Evolutionary conservation across 2,113 vertebrate species (phyloP).

Genomic region (Arothron firmamentum): DNA sequence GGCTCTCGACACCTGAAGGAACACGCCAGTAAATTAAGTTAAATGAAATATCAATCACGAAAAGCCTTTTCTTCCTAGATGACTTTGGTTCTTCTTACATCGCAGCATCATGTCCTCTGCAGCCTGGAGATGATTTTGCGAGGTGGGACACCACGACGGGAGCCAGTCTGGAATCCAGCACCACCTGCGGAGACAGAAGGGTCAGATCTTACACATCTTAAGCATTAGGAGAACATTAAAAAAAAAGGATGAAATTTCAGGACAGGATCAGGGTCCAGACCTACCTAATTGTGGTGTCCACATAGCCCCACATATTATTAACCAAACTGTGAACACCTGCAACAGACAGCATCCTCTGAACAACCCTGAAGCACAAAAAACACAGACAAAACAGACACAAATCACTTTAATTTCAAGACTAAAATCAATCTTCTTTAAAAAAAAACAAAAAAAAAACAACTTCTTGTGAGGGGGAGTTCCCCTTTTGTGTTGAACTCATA

Average conservation of each 20-base stretch:
- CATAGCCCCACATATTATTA: constrained; percentile 54
- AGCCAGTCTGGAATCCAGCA: constrained; percentile 90
- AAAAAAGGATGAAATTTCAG: not conserved
- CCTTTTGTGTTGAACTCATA: too few relatives aligned
- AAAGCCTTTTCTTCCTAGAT: not conserved
- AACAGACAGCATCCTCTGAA: constrained; percentile 49
- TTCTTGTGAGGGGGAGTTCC: too few relatives aligned
- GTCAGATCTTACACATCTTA: not conserved
- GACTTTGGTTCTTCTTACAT: constrained; percentile 73
- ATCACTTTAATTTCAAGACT: too few relatives aligned
- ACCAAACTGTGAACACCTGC: constrained; percentile 49
- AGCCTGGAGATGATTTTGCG: constrained; percentile 82
- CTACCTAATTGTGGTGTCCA: constrained; percentile 68
- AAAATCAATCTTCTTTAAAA: too few relatives aligned
- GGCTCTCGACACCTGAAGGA: constrained; percentile 76
- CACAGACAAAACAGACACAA: not conserved
- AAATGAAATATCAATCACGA: not conserved
- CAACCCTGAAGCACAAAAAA: constrained; percentile 48
- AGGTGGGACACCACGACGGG: constrained; percentile 92
- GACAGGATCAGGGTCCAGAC: not conserved
- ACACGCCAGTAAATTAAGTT: not conserved
- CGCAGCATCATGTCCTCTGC: constrained; percentile 91
- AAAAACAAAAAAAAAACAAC: too few relatives aligned
- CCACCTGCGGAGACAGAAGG: constrained; percentile 71
- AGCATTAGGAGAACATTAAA: not conserved